Conservation (phyloP, 2,113 vertebrate species). For the Xiphophorus hellerii region DNA sequence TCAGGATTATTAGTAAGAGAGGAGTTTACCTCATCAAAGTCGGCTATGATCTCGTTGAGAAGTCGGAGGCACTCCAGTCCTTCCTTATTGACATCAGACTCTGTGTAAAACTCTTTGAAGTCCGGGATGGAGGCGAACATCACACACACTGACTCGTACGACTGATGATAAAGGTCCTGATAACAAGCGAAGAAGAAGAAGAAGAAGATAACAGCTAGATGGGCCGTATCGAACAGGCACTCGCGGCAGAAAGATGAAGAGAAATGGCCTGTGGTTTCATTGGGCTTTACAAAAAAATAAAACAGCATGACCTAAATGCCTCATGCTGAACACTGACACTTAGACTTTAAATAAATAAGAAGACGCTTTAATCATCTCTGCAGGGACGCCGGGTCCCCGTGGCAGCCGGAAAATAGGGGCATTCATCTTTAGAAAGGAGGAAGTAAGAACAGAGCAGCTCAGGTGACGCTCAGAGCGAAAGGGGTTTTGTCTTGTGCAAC, state of each 20-base stretch:
- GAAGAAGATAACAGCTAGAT: slow-evolving; percentile 31
- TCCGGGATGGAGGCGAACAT: slow-evolving; percentile 99
- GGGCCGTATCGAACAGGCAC: slow-evolving; percentile 11
- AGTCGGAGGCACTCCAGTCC: slow-evolving; percentile 96
- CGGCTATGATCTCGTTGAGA: slow-evolving; percentile 96
- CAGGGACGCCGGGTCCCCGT: slow-evolving; percentile 2
- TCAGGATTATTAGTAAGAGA: slow-evolving; percentile 46
- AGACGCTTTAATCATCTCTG: slow-evolving; percentile 43
- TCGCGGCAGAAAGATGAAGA: slow-evolving; percentile 2
- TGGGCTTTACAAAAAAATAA: slow-evolving; percentile 2
- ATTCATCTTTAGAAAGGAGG: slow-evolving; percentile 17
- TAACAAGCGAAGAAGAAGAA: slow-evolving; percentile 13
- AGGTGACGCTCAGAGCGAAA: slow-evolving; percentile 5
- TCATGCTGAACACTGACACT: slow-evolving; percentile 10
- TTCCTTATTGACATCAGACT: slow-evolving; percentile 98
- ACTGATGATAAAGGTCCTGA: slow-evolving; percentile 97
- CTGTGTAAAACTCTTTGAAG: slow-evolving; percentile 98
- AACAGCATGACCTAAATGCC: slow-evolving; percentile 9
- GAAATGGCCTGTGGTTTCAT: not conserved
- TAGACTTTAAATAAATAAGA: slow-evolving; percentile 32
- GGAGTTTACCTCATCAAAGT: slow-evolving; percentile 92
- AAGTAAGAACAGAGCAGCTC: slow-evolving; percentile 11
- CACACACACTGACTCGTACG: slow-evolving; percentile 95
- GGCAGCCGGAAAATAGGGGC: slow-evolving; percentile 7
- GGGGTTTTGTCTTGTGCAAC: not conserved